Conservation (phyloP, 2,797 vertebrate genomes). For the Garrulus glandarius region DNA sequence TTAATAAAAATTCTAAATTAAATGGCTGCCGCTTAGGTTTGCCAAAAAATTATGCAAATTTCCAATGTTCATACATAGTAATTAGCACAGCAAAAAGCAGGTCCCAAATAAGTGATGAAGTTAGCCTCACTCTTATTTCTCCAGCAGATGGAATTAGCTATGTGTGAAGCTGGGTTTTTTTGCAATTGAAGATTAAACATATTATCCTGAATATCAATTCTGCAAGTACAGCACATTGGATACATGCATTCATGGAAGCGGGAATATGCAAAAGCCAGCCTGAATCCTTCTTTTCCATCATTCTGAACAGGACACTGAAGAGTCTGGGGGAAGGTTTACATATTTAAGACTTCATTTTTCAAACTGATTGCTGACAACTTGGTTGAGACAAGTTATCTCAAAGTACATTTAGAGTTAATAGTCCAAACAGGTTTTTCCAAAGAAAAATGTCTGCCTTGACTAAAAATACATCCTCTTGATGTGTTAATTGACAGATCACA, state of each 20-base stretch:
- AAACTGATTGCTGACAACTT: background rate
- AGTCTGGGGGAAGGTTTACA: background rate
- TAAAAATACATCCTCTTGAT: constrained; percentile 15
- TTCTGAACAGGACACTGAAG: background rate
- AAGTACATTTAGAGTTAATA: background rate
- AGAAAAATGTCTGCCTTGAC: background rate
- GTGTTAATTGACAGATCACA: background rate
- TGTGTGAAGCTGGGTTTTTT: constrained; percentile 19
- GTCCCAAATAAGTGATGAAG: constrained; percentile 26
- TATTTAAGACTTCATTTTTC: background rate
- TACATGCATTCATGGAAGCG: background rate
- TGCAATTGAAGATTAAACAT: background rate
- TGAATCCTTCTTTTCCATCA: background rate
- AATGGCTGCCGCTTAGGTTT: background rate
- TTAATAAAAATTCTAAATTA: constrained; percentile 40
- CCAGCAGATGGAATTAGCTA: constrained; percentile 53
- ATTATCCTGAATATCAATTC: constrained; percentile 20
- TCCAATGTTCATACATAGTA: constrained; percentile 36
- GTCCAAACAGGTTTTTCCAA: constrained; percentile 7
- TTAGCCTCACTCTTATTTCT: background rate
- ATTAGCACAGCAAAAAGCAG: constrained; percentile 40
- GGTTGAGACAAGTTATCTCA: background rate
- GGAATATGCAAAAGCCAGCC: background rate
- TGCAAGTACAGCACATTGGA: background rate
- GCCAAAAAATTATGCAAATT: constrained; percentile 54